These are phyloP conservation scores for Scomber japonicus DNA, from an alignment of 2,113 vertebrate genomes.

Conservation along the genomic window DNA sequence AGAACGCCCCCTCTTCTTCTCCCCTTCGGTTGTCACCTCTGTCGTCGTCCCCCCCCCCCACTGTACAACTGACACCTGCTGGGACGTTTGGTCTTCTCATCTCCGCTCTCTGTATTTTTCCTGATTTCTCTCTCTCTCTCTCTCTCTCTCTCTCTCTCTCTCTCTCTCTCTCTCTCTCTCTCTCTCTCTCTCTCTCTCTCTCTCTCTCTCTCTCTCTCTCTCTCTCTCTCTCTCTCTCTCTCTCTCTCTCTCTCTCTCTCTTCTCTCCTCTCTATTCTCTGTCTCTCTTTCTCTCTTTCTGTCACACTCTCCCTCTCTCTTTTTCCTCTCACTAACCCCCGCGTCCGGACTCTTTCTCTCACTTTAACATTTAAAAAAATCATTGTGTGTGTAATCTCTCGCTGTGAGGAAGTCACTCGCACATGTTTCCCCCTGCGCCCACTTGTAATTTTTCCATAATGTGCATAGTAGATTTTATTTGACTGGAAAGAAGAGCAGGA, in stretches of 20 bases:
- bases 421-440: conserved; percentile 33
- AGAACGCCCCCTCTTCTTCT: conserved; percentile 61
- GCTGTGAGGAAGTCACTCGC: conserved; percentile 52
- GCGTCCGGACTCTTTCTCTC: conserved; percentile 42
- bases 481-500: conserved; percentile 9
- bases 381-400: conserved; percentile 54
- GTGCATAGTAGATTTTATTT: conserved; percentile 40
- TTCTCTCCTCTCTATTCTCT: not conserved
- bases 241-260: conserved; percentile 22
- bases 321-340: conserved; percentile 63
- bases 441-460: conserved; percentile 43
- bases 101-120: conserved; percentile 31
- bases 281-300: too few species aligned
- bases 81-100: conserved; percentile 81
- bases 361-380: conserved; percentile 22
- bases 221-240: conserved; percentile 31
- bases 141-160: conserved; percentile 34
- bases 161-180: not conserved
- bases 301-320: too few species aligned
- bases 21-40: conserved; percentile 69
- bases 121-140: conserved; percentile 20
- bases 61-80: conserved; percentile 64
- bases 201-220: too few species aligned
- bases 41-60: conserved; percentile 26
- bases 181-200: not conserved